These are phyloP conservation scores for Oceanodroma leucorhoa DNA, from an alignment of 2,797 vertebrate genomes.

Conservation along the genomic window DNA sequence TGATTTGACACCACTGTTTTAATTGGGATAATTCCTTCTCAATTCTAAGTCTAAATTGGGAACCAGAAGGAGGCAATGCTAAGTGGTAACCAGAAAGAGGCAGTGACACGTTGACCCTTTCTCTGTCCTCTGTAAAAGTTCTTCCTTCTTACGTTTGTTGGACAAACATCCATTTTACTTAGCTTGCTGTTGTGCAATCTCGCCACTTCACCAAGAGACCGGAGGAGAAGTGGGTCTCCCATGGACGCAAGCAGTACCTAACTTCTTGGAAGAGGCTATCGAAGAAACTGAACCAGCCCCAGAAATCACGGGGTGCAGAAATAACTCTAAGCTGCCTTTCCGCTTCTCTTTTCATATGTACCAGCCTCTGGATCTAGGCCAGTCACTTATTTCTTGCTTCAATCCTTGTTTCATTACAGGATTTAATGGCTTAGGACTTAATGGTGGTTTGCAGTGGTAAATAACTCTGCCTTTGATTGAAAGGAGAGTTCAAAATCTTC, in stretches of 20 bases:
- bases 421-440: conserved; percentile 16
- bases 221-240: neutral
- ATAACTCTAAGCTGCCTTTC: neutral
- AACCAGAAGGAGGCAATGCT: neutral
- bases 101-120: neutral
- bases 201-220: neutral
- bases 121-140: neutral
- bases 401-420: neutral
- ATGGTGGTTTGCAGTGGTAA: neutral
- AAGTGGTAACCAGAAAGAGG: neutral
- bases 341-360: neutral
- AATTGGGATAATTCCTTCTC: neutral
- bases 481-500: conserved; percentile 19
- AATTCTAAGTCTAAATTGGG: neutral
- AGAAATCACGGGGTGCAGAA: neutral
- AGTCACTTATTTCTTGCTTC: conserved; percentile 9
- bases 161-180: neutral
- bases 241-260: neutral
- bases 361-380: neutral
- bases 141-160: neutral
- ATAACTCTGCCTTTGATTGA: neutral
- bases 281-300: neutral
- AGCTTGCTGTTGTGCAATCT: neutral
- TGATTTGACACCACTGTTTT: neutral
- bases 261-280: neutral